These are phyloP conservation scores for Pteronotus mesoamericanus DNA, from an alignment of 2,797 vertebrate genomes.

Conservation along the genomic window DNA sequence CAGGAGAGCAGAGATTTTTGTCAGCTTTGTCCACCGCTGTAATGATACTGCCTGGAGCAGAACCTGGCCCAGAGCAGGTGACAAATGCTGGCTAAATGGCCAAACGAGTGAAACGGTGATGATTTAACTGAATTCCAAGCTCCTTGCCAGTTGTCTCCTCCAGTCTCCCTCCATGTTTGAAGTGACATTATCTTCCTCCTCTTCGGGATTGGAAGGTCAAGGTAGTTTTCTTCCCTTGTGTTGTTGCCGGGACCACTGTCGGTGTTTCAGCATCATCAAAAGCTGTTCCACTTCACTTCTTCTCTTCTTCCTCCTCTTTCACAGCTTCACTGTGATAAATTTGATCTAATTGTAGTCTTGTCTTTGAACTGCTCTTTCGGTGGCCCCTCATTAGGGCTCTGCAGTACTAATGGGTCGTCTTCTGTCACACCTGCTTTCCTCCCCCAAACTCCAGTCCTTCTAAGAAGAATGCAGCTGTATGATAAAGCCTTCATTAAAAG, in stretches of 20 bases:
- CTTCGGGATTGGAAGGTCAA: neutral
- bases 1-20: neutral
- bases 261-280: neutral
- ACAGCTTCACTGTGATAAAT: constrained; percentile 49
- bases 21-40: neutral
- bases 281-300: constrained; percentile 55
- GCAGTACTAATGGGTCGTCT: constrained; percentile 76
- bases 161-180: neutral
- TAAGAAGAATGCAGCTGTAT: constrained; percentile 49
- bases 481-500: constrained; percentile 80
- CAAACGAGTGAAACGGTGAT: neutral
- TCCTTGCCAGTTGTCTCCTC: neutral
- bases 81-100: neutral
- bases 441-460: constrained; percentile 61
- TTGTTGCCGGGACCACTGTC: constrained; percentile 51
- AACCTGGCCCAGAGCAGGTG: neutral
- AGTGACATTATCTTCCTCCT: neutral
- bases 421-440: constrained; percentile 68
- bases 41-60: neutral
- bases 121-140: fast-evolving
- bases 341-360: constrained; percentile 74
- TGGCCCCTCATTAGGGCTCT: constrained; percentile 77
- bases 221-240: neutral
- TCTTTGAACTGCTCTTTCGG: constrained; percentile 74
- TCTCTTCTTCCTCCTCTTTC: constrained; percentile 45